A percentile compares a stretch with the other conserved stretches of the same genome.
These are phyloP conservation scores for Lemur catta DNA, from an alignment of 2,797 vertebrate genomes.

Conservation along the genomic window DNA sequence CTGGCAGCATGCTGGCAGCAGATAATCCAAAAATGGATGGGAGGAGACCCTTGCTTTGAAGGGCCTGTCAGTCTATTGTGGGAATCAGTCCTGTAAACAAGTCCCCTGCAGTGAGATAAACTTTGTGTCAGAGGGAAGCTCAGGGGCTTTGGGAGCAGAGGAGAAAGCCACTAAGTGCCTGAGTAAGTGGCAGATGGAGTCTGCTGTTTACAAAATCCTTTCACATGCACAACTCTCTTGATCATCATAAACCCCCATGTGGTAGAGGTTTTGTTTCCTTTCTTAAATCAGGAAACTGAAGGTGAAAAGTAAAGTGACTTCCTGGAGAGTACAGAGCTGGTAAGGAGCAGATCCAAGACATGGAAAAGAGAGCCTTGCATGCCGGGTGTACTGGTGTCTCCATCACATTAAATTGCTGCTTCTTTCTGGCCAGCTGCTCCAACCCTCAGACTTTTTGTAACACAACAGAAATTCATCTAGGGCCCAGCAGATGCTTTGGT, in stretches of 20 bases:
- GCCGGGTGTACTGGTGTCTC: neutral
- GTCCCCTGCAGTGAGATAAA: neutral
- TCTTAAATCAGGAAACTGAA: neutral
- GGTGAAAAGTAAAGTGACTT: neutral
- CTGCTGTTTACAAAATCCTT: neutral
- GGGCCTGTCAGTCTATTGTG: neutral
- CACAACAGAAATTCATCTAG: neutral
- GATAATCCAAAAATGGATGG: neutral
- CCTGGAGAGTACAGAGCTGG: neutral
- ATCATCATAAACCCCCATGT: neutral
- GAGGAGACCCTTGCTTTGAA: neutral
- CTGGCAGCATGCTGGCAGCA: neutral
- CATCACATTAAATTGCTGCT: neutral
- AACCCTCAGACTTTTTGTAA: neutral
- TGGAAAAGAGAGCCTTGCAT: neutral
- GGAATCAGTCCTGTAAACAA: neutral
- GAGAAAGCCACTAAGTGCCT: neutral
- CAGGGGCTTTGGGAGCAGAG: neutral
- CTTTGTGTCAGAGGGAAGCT: neutral
- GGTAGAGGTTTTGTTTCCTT: neutral
- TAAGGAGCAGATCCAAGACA: neutral
- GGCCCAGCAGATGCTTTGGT: neutral
- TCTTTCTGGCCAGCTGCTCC: neutral
- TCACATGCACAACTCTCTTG: neutral
- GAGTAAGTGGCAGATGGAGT: neutral